phyloP scores from a whole-genome alignment of 2,797 vertebrate genomes.

The Trematomus bernacchii region DNA sequence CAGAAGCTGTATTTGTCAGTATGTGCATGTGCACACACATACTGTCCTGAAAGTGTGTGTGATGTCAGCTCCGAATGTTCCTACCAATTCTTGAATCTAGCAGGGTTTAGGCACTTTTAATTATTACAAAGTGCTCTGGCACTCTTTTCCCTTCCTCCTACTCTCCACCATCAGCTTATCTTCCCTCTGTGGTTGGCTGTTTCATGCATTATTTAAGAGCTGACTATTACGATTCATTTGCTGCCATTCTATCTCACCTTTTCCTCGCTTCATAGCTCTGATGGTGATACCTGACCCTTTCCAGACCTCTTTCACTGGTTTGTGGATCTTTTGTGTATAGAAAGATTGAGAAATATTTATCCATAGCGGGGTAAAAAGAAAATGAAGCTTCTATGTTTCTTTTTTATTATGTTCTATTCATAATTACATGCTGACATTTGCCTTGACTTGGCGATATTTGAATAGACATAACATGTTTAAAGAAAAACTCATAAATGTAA shows the following conservation, averaged over 20 bases:
- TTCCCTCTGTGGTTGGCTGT: conserved; percentile 69
- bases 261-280: conserved; percentile 51
- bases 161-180: conserved; percentile 56
- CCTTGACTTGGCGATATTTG: conserved; percentile 20
- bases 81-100: conserved; percentile 69
- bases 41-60: conserved; percentile 22
- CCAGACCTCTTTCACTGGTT: conserved; percentile 36
- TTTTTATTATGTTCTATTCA: conserved; percentile 32
- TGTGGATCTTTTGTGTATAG: conserved; percentile 30
- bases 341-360: conserved; percentile 1
- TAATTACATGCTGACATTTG: conserved; percentile 24
- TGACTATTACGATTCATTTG: conserved; percentile 77
- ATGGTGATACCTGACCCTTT: conserved; percentile 62
- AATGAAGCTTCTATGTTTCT: conserved; percentile 1
- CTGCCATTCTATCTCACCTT: conserved; percentile 76
- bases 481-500: conserved; percentile 24
- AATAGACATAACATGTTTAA: conserved; percentile 21
- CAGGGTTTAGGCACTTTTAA: conserved; percentile 79
- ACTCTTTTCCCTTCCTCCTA: conserved; percentile 30
- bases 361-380: conserved; percentile 28
- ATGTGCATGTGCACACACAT: not conserved
- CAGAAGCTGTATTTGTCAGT: conserved; percentile 15
- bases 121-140: conserved; percentile 81
- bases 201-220: conserved; percentile 85
- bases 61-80: conserved; percentile 56